Evolutionary conservation across 2,113 vertebrate species (phyloP).

Genomic region (Callaeas wilsoni): DNA sequence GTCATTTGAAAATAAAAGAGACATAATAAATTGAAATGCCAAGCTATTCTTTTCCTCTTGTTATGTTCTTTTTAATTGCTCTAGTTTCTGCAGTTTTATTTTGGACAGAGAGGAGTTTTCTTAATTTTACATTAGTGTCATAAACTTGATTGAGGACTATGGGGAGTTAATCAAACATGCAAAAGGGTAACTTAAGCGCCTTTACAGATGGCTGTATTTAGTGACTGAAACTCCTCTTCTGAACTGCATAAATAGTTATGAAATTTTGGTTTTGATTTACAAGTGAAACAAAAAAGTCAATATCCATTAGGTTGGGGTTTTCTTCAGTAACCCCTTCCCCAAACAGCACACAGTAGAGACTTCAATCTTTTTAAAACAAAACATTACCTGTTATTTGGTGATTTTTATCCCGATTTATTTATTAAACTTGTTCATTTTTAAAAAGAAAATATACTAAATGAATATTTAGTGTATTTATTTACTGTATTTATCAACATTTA

Average conservation of each 20-base stretch:
- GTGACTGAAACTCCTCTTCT: neutral
- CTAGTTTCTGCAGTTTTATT: neutral
- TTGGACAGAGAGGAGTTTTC: neutral
- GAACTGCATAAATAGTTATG: neutral
- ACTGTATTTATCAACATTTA: neutral
- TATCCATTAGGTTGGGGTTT: neutral
- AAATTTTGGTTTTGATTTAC: neutral
- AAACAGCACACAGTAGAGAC: neutral
- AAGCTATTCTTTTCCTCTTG: neutral
- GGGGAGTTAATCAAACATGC: neutral
- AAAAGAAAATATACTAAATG: neutral
- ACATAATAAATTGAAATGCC: neutral
- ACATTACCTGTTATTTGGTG: neutral
- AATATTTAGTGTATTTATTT: neutral
- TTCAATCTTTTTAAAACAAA: neutral
- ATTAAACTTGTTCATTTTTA: neutral
- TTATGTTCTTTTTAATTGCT: neutral
- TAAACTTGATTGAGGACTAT: neutral
- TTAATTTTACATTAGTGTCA: neutral
- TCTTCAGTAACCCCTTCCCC: neutral
- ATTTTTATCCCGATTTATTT: neutral
- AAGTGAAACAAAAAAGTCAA: neutral
- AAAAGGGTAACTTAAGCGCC: neutral
- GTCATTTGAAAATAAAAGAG: neutral
- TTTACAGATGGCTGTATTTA: neutral